Conservation (phyloP, 2,113 vertebrate species). For the Anseranas semipalmata region DNA sequence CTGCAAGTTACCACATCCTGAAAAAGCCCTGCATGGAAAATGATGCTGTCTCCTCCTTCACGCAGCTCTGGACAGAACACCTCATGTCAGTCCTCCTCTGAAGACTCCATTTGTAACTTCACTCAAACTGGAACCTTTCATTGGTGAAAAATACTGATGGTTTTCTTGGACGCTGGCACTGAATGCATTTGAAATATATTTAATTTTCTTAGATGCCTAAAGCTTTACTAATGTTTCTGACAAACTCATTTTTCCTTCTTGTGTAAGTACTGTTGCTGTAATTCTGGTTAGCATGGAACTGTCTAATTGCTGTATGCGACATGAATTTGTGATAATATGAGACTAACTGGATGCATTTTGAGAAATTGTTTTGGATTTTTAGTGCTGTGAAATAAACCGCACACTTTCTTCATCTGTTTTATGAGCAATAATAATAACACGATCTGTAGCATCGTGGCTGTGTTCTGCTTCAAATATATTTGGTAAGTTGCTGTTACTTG, state of each 20-base stretch:
- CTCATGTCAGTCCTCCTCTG: not conserved
- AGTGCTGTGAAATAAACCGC: constrained; percentile 38
- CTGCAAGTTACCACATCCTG: not conserved
- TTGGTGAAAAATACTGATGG: not conserved
- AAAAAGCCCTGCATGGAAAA: not conserved
- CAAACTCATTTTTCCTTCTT: not conserved
- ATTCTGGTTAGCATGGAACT: not conserved
- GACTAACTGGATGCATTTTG: constrained; percentile 24
- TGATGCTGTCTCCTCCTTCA: not conserved
- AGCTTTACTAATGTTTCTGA: not conserved
- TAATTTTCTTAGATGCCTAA: not conserved
- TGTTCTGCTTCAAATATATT: not conserved
- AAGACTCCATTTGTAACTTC: not conserved
- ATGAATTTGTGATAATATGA: not conserved
- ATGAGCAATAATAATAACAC: not conserved
- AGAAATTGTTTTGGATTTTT: not conserved
- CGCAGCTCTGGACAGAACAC: not conserved
- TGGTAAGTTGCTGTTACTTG: not conserved
- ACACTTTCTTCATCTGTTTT: not conserved
- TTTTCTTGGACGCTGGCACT: not conserved
- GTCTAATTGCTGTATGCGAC: fast-evolving
- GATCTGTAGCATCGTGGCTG: not conserved
- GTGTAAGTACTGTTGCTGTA: not conserved
- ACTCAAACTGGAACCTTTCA: constrained; percentile 12
- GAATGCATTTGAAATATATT: not conserved